Evolutionary conservation across 2,888 invertebrate species (phyloP).

Genomic region (Dasypolia templi): DNA sequence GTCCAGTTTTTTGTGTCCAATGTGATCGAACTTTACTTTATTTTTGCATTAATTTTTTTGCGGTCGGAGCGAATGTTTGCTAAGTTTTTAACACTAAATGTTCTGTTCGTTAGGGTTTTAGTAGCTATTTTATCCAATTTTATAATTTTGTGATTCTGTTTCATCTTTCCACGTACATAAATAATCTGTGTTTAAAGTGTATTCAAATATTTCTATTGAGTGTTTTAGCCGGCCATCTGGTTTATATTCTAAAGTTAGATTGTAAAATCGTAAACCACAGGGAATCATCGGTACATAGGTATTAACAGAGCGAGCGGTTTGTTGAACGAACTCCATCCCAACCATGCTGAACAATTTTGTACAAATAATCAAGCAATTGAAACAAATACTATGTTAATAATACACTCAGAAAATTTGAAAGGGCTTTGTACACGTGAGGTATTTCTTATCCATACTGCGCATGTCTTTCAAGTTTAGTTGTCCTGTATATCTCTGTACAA

Average conservation of each 20-base stretch:
- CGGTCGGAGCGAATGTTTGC: conserved; percentile 67
- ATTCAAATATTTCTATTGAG: conserved; percentile 85
- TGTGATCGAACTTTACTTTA: conserved; percentile 44
- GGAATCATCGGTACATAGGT: conserved; percentile 82
- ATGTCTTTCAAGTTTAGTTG: conserved; percentile 79
- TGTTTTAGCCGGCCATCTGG: conserved; percentile 88
- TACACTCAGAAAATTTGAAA: conserved; percentile 29
- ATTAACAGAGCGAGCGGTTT: conserved; percentile 77
- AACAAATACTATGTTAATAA: conserved; percentile 18
- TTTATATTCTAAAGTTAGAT: conserved; percentile 90
- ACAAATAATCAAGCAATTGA: conserved; percentile 17
- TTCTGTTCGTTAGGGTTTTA: conserved; percentile 27
- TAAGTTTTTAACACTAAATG: conserved; percentile 37
- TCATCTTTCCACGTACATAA: conserved; percentile 51
- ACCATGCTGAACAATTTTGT: conserved; percentile 49
- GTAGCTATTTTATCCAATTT: conserved; percentile 44
- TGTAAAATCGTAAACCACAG: conserved; percentile 89
- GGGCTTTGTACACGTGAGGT: conserved; percentile 69
- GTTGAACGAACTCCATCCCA: conserved; percentile 66
- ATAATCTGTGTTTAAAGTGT: conserved; percentile 74
- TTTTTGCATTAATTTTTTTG: conserved; percentile 50
- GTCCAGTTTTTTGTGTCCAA: conserved; percentile 59
- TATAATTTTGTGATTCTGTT: conserved; percentile 49
- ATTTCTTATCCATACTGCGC: conserved; percentile 81
- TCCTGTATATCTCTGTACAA: conserved; percentile 65